phyloP scores from a whole-genome alignment of 1,140 invertebrate species.

The Drosophila triauraria region DNA sequence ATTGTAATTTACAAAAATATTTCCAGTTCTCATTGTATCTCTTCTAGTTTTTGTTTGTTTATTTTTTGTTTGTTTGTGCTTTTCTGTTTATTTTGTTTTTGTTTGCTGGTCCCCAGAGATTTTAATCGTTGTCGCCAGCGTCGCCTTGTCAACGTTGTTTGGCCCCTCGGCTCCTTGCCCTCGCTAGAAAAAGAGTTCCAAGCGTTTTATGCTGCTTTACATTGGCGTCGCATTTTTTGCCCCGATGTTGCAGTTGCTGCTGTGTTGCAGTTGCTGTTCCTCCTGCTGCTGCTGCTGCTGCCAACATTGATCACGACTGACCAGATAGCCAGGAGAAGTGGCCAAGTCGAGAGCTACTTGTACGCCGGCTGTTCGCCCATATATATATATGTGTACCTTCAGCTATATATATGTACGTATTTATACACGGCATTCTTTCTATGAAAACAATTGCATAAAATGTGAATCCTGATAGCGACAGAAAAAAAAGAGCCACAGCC shows the following conservation, averaged over 20 bases:
- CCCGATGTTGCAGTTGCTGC: constrained; percentile 34
- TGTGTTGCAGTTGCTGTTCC: constrained; percentile 22
- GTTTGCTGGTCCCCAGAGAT: constrained; percentile 70
- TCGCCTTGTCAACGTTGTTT: constrained; percentile 71
- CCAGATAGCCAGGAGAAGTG: constrained; percentile 60
- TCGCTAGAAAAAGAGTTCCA: constrained; percentile 34
- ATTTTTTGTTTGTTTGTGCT: constrained; percentile 2
- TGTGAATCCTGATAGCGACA: constrained; percentile 80
- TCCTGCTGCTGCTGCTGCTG: constrained; percentile 27
- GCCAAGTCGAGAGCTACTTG: constrained; percentile 65
- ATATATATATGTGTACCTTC: constrained; percentile 5
- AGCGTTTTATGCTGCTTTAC: constrained; percentile 76
- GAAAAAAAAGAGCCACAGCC: constrained; percentile 35
- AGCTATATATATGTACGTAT: constrained; percentile 26
- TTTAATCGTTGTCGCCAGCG: constrained; percentile 82
- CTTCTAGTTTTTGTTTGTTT: constrained; percentile 17
- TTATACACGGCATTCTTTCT: constrained; percentile 79
- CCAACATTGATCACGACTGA: constrained; percentile 78
- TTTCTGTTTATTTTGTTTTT: constrained; percentile 26
- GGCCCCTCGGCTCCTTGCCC: constrained; percentile 15
- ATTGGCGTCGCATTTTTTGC: constrained; percentile 78
- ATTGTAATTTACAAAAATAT: constrained; percentile 79
- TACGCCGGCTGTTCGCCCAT: constrained; percentile 42
- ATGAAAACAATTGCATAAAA: constrained; percentile 83
- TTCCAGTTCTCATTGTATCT: constrained; percentile 59